Evolutionary conservation across 1,140 invertebrate species (phyloP), one percentile per base, ranked within the genome.

Genomic region (Drosophila parabipectinata): DNA sequence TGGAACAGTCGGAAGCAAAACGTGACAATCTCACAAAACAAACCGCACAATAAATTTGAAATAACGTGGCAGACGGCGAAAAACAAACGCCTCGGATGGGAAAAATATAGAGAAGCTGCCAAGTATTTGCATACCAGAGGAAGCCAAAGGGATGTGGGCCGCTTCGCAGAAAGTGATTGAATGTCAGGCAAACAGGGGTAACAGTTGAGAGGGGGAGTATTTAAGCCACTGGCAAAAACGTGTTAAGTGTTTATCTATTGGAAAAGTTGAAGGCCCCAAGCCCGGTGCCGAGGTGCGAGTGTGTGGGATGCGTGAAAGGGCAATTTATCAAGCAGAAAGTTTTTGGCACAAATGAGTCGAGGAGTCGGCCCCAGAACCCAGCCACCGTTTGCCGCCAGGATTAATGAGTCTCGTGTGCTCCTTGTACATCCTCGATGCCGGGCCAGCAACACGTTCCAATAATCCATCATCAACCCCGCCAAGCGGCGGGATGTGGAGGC

Each of bases 211-310:
- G 45, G 41, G 41, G 39, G 47, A 52, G 73, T 66, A 66, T 81
- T 81, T 74, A 84, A 80, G 77, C 73, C 74, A 74, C 77, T 59
- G 63, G 54, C 73, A 87, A 75, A 81, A 85, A 87, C 81, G 81
- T 85, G 82, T 78, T 85, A 85, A 85, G 78, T 85, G 82, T 87
- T 85, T 85, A 85, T 84, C 81, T 85, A 85, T 85, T 57, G 64
- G 64, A 81, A 74, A 85, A 74, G 60, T 64, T 80, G 50, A 63
- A 32, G 39, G 50, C 74, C 58, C 28, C 53, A 26, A 58, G 66
- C 53, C 41, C 47, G 58, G n/a, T 32, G 52, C 47, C 12, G 44
- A 41, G 41, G 47, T 28, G 32, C 10, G 59, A 14, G 30, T 47
- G 58, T 69, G 55, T 51, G 34, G 58, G 34, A 59, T 72, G 55